Conservation (phyloP, 1,140 invertebrate species). For the Brachionus asplanchnoidis region DNA sequence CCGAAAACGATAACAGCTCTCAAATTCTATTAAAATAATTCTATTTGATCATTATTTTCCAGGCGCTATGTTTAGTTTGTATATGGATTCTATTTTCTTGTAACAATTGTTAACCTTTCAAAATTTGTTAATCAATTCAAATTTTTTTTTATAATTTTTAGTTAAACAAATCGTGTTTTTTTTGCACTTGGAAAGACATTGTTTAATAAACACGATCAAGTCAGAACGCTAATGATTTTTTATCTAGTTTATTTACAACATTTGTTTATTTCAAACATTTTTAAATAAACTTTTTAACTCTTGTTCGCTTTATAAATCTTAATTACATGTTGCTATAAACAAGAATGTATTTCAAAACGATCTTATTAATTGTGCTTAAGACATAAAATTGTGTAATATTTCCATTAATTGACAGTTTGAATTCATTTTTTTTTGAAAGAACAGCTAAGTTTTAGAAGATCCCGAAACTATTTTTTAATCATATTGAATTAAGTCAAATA, state of each 20-base stretch:
- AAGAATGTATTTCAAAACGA: not conserved
- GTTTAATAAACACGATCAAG: not conserved
- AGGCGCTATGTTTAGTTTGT: not conserved
- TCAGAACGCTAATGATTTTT: not conserved
- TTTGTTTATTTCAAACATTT: not conserved
- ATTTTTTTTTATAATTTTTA: not conserved
- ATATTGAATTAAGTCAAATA: not conserved
- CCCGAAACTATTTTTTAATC: too few species aligned
- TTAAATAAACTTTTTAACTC: not conserved
- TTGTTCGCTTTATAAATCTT: too few species aligned
- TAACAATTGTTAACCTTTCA: not conserved
- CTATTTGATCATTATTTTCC: not conserved
- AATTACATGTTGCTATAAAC: not conserved
- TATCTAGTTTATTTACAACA: not conserved
- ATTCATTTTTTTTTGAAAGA: not conserved
- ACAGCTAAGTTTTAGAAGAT: not conserved
- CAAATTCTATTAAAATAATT: not conserved
- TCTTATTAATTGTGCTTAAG: not conserved
- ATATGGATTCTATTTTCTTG: not conserved
- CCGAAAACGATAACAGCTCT: not conserved
- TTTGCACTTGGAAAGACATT: not conserved
- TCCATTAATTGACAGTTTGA: not conserved
- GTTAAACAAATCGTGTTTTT: not conserved
- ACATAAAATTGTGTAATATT: not conserved
- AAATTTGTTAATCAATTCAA: not conserved